Percentiles rank a stretch among this genome's conserved stretches.
phyloP scores from a whole-genome alignment of 2,113 vertebrate species.

The Xenopus tropicalis region DNA sequence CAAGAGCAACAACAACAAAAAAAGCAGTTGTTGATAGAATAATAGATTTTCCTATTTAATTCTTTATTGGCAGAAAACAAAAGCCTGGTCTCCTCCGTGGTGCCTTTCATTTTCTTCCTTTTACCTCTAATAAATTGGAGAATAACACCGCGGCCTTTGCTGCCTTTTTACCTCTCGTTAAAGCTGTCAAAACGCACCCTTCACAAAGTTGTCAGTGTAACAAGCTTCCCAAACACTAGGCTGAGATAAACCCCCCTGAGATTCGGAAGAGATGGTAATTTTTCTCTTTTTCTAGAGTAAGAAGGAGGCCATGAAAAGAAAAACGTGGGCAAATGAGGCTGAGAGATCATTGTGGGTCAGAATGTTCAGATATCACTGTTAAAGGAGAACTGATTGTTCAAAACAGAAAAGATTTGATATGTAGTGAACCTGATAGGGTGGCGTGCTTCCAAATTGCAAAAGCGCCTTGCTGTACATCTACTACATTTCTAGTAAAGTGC shows the following conservation, averaged over 20 bases:
- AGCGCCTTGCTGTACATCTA: too few species aligned
- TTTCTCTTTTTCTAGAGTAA: slow-evolving; percentile 11
- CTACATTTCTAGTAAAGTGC: too few species aligned
- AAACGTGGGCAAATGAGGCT: slow-evolving; percentile 29
- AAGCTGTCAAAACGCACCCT: slow-evolving; percentile 28
- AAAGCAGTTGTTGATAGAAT: not conserved
- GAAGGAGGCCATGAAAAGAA: slow-evolving; percentile 14
- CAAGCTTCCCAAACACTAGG: slow-evolving; percentile 36
- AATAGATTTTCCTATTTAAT: slow-evolving; percentile 14
- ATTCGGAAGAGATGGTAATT: slow-evolving; percentile 30
- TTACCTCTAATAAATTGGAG: slow-evolving; percentile 30
- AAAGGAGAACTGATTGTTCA: too few species aligned
- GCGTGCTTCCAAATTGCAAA: too few species aligned
- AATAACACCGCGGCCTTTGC: slow-evolving; percentile 30
- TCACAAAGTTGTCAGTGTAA: slow-evolving; percentile 42
- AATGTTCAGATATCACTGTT: too few species aligned
- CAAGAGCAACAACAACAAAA: too few species aligned
- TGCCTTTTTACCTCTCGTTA: slow-evolving; percentile 27
- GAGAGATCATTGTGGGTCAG: slow-evolving; percentile 11
- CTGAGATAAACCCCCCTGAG: slow-evolving; percentile 33
- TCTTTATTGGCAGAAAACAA: slow-evolving; percentile 14
- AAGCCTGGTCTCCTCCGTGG: slow-evolving; percentile 1
- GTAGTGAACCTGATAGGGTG: too few species aligned
- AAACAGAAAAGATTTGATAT: too few species aligned
- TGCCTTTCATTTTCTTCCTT: slow-evolving; percentile 9